Evolutionary conservation across 2,113 vertebrate species (phyloP).

Genomic region (Megaceryle maxima): DNA sequence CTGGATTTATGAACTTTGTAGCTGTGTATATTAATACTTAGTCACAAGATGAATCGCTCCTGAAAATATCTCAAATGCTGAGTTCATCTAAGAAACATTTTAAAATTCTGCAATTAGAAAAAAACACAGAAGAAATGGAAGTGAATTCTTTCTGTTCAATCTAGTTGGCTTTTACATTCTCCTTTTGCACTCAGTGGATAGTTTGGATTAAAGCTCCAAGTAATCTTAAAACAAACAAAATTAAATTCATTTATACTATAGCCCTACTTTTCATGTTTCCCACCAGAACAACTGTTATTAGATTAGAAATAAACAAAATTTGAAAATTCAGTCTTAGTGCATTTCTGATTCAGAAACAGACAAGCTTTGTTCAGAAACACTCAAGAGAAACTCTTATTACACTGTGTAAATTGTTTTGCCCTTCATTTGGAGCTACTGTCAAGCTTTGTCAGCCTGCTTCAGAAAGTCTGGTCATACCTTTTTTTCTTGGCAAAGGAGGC

Average conservation of each 20-base stretch:
- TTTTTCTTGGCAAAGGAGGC: background rate
- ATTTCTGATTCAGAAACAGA: background rate
- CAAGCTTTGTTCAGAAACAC: background rate
- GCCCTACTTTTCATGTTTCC: background rate
- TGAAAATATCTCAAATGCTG: background rate
- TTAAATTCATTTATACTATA: background rate
- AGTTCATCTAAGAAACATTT: background rate
- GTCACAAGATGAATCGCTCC: background rate
- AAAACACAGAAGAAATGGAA: background rate
- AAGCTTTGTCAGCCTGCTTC: background rate
- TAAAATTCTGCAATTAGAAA: background rate
- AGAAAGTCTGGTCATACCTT: background rate
- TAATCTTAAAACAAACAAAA: background rate
- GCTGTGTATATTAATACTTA: background rate
- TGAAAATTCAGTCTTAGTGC: conserved; percentile 3
- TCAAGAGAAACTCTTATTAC: background rate
- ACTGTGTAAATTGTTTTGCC: background rate
- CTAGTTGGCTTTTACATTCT: background rate
- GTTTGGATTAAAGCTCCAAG: background rate
- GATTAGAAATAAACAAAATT: background rate
- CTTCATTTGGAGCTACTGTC: background rate
- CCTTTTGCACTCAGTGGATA: background rate
- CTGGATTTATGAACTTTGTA: background rate
- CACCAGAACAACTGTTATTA: background rate
- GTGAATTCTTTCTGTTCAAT: background rate